Percentiles rank a stretch among this genome's conserved stretches.
These are phyloP conservation scores for Cephus runcator DNA, from an alignment of 2,888 invertebrate species.

Conservation along the genomic window DNA sequence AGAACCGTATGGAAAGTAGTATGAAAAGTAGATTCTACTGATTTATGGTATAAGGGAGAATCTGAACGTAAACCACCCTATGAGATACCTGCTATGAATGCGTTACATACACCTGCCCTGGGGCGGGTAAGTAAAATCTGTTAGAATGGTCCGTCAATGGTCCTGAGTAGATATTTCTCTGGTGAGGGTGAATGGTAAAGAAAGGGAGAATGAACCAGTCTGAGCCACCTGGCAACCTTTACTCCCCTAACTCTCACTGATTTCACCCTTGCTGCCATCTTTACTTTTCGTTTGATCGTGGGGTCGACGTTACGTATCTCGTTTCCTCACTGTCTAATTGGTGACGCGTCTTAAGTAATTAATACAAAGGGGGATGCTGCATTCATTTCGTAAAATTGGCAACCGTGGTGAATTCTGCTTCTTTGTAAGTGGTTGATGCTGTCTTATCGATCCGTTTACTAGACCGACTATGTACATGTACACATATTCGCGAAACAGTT, in stretches of 20 bases:
- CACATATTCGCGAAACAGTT: neutral
- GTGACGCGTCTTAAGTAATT: neutral
- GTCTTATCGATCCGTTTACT: neutral
- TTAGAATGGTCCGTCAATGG: neutral
- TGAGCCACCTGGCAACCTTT: neutral
- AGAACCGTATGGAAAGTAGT: neutral
- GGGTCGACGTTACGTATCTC: neutral
- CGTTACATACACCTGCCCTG: neutral
- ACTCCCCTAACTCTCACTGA: neutral
- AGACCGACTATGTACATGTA: neutral
- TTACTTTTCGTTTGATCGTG: neutral
- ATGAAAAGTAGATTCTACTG: neutral
- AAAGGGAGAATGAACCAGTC: neutral
- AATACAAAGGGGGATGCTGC: neutral
- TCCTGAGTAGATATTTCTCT: neutral
- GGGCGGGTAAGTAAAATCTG: neutral
- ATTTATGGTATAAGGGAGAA: neutral
- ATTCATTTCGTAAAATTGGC: neutral
- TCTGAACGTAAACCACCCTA: neutral
- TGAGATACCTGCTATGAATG: neutral
- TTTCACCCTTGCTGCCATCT: neutral
- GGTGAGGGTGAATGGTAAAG: neutral
- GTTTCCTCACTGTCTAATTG: neutral
- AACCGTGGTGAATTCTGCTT: neutral
- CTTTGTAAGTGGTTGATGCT: neutral